These are phyloP conservation scores for Ophion slaviceki DNA, from an alignment of 2,888 invertebrate species.

Conservation along the genomic window DNA sequence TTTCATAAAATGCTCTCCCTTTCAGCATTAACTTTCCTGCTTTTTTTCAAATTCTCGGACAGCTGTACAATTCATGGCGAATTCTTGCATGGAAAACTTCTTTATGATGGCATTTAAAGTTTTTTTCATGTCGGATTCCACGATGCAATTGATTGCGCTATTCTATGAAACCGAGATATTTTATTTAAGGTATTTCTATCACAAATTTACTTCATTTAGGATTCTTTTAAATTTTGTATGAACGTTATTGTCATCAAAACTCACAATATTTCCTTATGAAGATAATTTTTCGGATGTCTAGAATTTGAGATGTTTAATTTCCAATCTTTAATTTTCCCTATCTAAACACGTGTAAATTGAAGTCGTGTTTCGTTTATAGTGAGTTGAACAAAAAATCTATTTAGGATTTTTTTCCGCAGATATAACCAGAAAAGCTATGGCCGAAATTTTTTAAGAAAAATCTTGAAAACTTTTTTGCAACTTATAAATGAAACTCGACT, in stretches of 20 bases:
- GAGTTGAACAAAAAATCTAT: slow-evolving; percentile 18
- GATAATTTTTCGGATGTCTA: slow-evolving; percentile 27
- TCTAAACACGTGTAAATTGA: slow-evolving; percentile 30
- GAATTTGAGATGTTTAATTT: slow-evolving; percentile 35
- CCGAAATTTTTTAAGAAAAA: background rate
- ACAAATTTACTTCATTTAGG: too few relatives aligned
- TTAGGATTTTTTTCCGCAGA: background rate
- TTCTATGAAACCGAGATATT: slow-evolving; percentile 13
- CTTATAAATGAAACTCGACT: background rate
- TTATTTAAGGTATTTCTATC: too few relatives aligned
- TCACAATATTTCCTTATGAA: slow-evolving; percentile 4
- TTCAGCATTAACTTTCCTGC: slow-evolving; percentile 23
- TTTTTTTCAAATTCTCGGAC: slow-evolving; percentile 26
- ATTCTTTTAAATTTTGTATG: slow-evolving; percentile 15
- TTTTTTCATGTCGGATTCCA: slow-evolving; percentile 23
- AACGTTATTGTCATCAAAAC: slow-evolving; percentile 22
- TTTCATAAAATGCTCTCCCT: slow-evolving; percentile 29
- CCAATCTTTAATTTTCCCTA: slow-evolving; percentile 26
- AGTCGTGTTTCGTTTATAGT: slow-evolving; percentile 29
- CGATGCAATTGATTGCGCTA: slow-evolving; percentile 33
- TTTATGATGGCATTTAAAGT: slow-evolving; percentile 31
- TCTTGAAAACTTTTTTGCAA: background rate
- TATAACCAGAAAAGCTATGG: background rate
- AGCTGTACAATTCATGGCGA: slow-evolving; percentile 33
- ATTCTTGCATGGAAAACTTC: slow-evolving; percentile 33